phyloP scores from a whole-genome alignment of 2,797 vertebrate genomes.

The Manis javanica region DNA sequence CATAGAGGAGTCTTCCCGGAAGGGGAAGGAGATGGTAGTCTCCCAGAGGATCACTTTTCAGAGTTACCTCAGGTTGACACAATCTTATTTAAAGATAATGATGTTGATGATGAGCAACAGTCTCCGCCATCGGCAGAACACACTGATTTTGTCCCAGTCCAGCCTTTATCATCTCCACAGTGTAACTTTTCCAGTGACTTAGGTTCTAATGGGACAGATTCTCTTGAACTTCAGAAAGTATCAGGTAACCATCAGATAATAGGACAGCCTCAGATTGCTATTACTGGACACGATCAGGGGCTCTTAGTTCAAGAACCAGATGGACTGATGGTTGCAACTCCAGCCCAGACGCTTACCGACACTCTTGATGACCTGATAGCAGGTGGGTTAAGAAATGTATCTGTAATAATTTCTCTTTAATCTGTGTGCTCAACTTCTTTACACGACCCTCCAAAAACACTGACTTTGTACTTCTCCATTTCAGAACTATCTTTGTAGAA shows the following conservation, averaged over 20 bases:
- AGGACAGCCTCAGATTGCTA: constrained; percentile 93
- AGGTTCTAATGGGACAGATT: constrained; percentile 93
- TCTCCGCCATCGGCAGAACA: constrained; percentile 90
- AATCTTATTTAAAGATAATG: constrained; percentile 90
- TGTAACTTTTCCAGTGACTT: constrained; percentile 94
- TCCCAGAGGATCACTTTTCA: constrained; percentile 91
- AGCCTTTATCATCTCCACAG: constrained; percentile 91
- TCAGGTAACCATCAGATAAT: constrained; percentile 92
- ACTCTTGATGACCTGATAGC: constrained; percentile 99
- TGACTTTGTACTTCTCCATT: constrained; percentile 82
- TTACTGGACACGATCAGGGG: constrained; percentile 91
- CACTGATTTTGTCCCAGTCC: constrained; percentile 94
- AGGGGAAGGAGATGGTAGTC: constrained; percentile 87
- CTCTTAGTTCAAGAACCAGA: constrained; percentile 96
- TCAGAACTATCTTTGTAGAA: constrained; percentile 83
- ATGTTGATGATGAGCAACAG: constrained; percentile 90
- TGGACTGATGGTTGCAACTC: constrained; percentile 99
- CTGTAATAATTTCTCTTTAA: constrained; percentile 85
- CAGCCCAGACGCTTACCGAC: constrained; percentile 99
- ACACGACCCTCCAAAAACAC: constrained; percentile 80
- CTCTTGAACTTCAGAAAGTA: constrained; percentile 96
- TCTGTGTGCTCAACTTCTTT: constrained; percentile 87
- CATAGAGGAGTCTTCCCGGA: constrained; percentile 91
- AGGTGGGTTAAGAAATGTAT: constrained; percentile 92
- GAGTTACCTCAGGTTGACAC: constrained; percentile 96